Conservation (phyloP, 2,113 vertebrate genomes). For the human region GRCh38 chr13:56883501-56884000, state of each 20-base stretch:
- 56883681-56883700: neutral
- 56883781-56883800: neutral
- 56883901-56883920: conserved; percentile 15
- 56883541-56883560: neutral
- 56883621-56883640: neutral
- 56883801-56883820: neutral
- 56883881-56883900: neutral
- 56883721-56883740: neutral
- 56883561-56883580: neutral
- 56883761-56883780: neutral
- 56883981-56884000: neutral
- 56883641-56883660: neutral
- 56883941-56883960: neutral
- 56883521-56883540: neutral
- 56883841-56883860: neutral
- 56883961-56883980: neutral
- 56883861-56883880: neutral
- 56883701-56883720: neutral
- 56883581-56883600: neutral
- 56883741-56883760: neutral
- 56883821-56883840: neutral
- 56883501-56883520: neutral
- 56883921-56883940: neutral
- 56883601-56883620: neutral
- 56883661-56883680: neutral